Conservation (phyloP, 2,797 vertebrate genomes). For the Sorex maritimensis region DNA sequence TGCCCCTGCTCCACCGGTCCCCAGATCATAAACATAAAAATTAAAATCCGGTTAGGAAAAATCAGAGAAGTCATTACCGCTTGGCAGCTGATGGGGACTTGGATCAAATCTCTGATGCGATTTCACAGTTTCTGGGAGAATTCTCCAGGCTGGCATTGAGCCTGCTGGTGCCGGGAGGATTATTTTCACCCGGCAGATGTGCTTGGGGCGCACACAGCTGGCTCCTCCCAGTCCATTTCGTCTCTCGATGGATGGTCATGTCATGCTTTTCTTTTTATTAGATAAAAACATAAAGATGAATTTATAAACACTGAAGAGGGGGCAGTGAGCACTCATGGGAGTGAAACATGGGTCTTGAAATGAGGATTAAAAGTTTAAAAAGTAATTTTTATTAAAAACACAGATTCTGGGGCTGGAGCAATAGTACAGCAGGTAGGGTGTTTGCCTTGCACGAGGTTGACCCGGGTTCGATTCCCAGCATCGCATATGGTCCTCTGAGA, state of each 20-base stretch:
- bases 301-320: no score
- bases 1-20: constrained; percentile 81
- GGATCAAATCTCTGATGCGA: constrained; percentile 86
- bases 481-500: no score
- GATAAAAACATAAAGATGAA: no score
- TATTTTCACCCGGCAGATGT: constrained; percentile 69
- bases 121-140: constrained; percentile 86
- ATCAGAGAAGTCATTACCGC: constrained; percentile 87
- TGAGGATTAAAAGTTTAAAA: no score
- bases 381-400: no score
- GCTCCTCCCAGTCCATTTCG: constrained; percentile 56
- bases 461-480: no score
- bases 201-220: constrained; percentile 11
- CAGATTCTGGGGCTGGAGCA: no score
- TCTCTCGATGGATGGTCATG: constrained; percentile 61
- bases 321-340: no score
- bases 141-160: constrained; percentile 70
- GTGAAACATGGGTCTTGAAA: no score
- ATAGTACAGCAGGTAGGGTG: no score
- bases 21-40: constrained; percentile 90
- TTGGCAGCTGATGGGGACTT: constrained; percentile 81
- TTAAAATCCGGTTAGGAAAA: constrained; percentile 90
- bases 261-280: constrained; percentile 24
- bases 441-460: no score
- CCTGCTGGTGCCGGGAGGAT: constrained; percentile 61